phyloP scores from a whole-genome alignment of 2,113 vertebrate genomes.

The Odocoileus virginianus region DNA sequence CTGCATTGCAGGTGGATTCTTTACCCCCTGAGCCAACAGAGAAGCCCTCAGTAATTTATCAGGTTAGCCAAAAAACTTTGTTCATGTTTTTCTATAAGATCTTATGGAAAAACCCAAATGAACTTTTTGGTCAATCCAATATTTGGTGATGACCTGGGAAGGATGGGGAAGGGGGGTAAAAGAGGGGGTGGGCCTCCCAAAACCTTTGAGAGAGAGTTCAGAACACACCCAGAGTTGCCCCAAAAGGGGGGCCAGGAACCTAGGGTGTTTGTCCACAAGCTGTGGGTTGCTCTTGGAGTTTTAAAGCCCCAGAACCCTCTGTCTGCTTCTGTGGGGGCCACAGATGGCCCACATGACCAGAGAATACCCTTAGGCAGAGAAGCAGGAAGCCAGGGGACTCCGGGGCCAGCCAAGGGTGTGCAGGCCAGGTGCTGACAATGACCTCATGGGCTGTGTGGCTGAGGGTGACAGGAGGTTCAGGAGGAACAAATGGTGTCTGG shows the following conservation, averaged over 20 bases:
- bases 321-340: too few species aligned
- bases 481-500: neutral
- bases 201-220: neutral
- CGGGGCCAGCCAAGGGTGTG: neutral
- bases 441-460: neutral
- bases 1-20: too few species aligned
- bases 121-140: too few species aligned
- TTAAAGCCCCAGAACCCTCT: too few species aligned
- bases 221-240: too few species aligned
- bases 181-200: neutral
- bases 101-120: too few species aligned
- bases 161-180: too few species aligned
- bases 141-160: neutral
- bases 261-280: neutral
- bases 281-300: accelerated
- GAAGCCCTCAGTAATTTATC: too few species aligned
- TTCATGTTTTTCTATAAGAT: too few species aligned
- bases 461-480: neutral
- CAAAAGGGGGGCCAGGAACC: accelerated
- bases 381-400: neutral
- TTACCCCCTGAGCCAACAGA: too few species aligned
- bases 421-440: neutral
- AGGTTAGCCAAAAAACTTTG: too few species aligned
- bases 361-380: neutral
- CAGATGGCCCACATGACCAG: neutral